These are phyloP conservation scores for Trachelus stipa DNA, from an alignment of 2,888 invertebrate genomes.

Conservation along the genomic window DNA sequence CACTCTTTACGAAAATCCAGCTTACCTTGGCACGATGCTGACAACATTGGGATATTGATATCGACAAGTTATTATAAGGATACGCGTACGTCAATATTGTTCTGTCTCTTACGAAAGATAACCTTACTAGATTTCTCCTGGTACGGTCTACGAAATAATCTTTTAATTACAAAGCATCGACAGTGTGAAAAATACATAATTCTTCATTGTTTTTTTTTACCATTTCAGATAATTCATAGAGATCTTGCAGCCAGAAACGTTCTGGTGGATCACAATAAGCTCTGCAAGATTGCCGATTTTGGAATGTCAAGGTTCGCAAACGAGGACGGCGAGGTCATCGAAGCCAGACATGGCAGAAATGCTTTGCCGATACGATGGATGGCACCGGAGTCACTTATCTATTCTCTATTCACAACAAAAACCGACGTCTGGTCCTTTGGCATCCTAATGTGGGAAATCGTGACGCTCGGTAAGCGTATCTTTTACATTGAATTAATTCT, in stretches of 20 bases:
- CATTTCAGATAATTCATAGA: conserved; percentile 81
- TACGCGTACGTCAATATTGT: not conserved
- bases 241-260: conserved; percentile 88
- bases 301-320: conserved; percentile 82
- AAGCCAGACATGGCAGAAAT: conserved; percentile 68
- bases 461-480: conserved; percentile 76
- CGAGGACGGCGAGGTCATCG: conserved; percentile 68
- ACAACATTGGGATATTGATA: not conserved
- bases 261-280: conserved; percentile 84
- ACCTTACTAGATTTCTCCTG: not conserved
- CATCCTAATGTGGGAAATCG: conserved; percentile 88
- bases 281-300: conserved; percentile 90
- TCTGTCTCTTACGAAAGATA: not conserved
- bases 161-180: not conserved
- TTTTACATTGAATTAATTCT: not conserved
- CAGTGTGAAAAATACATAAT: not conserved
- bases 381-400: conserved; percentile 86
- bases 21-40: conserved; percentile 32
- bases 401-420: conserved; percentile 83
- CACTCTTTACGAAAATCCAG: conserved; percentile 24
- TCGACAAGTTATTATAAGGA: not conserved
- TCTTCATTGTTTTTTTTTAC: not conserved
- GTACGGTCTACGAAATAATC: not conserved
- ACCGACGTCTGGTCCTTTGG: conserved; percentile 91
- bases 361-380: conserved; percentile 85